These are phyloP conservation scores for Vulpes lagopus DNA, from an alignment of 2,113 vertebrate species.

Conservation along the genomic window DNA sequence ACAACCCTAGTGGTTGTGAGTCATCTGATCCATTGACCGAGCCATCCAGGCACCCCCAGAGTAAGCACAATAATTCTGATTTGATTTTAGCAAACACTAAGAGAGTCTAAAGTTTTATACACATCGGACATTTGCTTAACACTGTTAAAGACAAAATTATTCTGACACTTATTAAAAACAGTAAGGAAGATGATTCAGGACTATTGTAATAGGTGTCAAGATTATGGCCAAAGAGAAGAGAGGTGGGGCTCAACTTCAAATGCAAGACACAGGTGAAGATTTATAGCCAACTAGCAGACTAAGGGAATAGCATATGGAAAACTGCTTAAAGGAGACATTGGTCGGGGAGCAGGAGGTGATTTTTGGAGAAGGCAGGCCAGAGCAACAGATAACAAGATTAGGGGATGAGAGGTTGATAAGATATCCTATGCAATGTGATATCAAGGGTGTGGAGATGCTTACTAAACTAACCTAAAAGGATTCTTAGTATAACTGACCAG, in stretches of 20 bases:
- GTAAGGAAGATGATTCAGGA: not conserved
- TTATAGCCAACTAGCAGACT: not conserved
- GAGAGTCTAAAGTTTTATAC: not conserved
- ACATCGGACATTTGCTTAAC: not conserved
- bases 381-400: not conserved
- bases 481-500: not conserved
- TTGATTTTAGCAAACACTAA: conserved; percentile 37
- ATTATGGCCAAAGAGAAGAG: not conserved
- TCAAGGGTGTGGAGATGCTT: not conserved
- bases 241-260: not conserved
- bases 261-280: not conserved
- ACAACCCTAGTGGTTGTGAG: not conserved
- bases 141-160: not conserved
- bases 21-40: not conserved
- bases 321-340: not conserved
- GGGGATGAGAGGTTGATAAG: not conserved
- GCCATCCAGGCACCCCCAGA: not conserved
- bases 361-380: not conserved
- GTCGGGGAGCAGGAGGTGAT: not conserved
- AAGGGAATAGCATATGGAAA: not conserved
- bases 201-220: not conserved
- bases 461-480: not conserved
- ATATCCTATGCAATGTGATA: not conserved
- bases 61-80: not conserved
- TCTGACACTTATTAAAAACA: not conserved